A percentile compares a stretch with the other conserved stretches of the same genome.
Conservation (phyloP, 2,888 invertebrate species). For the Cheilosia impressa region DNA sequence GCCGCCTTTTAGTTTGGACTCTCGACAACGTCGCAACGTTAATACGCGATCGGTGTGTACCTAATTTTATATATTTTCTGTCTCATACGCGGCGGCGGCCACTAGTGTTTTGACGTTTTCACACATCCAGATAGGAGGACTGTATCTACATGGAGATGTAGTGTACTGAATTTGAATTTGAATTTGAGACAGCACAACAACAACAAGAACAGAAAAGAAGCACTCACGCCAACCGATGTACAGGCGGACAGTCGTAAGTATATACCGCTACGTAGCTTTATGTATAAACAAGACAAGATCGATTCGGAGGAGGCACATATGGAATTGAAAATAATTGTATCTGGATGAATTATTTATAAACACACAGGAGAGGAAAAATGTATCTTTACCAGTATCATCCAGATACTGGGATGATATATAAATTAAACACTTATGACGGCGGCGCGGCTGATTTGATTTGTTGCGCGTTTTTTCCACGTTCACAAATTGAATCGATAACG, state of each 20-base stretch:
- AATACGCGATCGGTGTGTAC: constrained; percentile 66
- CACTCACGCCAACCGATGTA: constrained; percentile 38
- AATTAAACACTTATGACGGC: constrained; percentile 64
- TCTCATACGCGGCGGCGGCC: constrained; percentile 64
- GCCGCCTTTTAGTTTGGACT: constrained; percentile 71
- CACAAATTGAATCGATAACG: constrained; percentile 49
- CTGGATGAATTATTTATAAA: constrained; percentile 74
- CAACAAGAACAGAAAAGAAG: constrained; percentile 4
- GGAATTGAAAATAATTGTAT: constrained; percentile 72
- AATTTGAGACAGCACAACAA: constrained; percentile 53
- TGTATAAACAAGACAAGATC: constrained; percentile 30
- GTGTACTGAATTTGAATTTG: constrained; percentile 69
- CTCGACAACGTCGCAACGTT: constrained; percentile 68
- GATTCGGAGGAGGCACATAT: constrained; percentile 59
- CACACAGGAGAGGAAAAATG: constrained; percentile 38
- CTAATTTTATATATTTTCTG: constrained; percentile 75
- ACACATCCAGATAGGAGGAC: constrained; percentile 71
- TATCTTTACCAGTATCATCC: constrained; percentile 43
- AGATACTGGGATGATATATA: constrained; percentile 45
- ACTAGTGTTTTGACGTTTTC: constrained; percentile 68
- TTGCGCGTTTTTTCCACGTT: constrained; percentile 4
- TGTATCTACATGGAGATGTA: constrained; percentile 53
- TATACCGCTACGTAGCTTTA: background rate
- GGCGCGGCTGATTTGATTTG: constrained; percentile 32
- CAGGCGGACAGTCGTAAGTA: constrained; percentile 3